These are phyloP conservation scores for Coregonus clupeaformis DNA, from an alignment of 2,113 vertebrate genomes.

Conservation along the genomic window DNA sequence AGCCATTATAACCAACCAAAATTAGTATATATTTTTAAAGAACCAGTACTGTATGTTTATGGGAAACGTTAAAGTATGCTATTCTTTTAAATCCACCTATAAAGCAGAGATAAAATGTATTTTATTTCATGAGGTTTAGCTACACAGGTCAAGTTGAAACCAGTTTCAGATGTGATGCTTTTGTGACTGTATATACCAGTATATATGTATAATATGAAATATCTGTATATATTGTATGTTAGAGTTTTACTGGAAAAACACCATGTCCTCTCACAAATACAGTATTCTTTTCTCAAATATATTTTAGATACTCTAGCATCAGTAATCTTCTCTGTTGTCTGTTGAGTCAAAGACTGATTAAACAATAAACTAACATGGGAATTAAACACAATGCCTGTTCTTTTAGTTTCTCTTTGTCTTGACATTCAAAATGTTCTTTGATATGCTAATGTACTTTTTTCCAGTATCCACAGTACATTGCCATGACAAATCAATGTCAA, in stretches of 20 bases:
- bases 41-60: constrained; percentile 38
- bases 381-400: constrained; percentile 4
- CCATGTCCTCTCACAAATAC: constrained; percentile 61
- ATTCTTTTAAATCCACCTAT: constrained; percentile 60
- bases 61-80: constrained; percentile 32
- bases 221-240: constrained; percentile 70
- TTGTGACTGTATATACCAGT: constrained; percentile 59
- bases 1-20: constrained; percentile 34
- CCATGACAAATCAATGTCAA: background rate
- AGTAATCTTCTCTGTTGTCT: constrained; percentile 58
- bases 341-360: constrained; percentile 64
- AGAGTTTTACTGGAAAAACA: constrained; percentile 62
- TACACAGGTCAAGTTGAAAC: constrained; percentile 46
- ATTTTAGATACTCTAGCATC: constrained; percentile 67
- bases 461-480: too few species aligned
- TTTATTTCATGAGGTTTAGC: constrained; percentile 59
- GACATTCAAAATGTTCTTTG: background rate
- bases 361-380: constrained; percentile 70
- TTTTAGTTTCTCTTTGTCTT: background rate
- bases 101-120: constrained; percentile 60
- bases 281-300: constrained; percentile 76
- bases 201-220: constrained; percentile 50
- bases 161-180: constrained; percentile 62
- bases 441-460: too few species aligned
- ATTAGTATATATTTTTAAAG: constrained; percentile 25